Percentiles rank a stretch among this genome's conserved stretches.
phyloP scores from a whole-genome alignment of 2,113 vertebrate species.

The Ailurus styani region DNA sequence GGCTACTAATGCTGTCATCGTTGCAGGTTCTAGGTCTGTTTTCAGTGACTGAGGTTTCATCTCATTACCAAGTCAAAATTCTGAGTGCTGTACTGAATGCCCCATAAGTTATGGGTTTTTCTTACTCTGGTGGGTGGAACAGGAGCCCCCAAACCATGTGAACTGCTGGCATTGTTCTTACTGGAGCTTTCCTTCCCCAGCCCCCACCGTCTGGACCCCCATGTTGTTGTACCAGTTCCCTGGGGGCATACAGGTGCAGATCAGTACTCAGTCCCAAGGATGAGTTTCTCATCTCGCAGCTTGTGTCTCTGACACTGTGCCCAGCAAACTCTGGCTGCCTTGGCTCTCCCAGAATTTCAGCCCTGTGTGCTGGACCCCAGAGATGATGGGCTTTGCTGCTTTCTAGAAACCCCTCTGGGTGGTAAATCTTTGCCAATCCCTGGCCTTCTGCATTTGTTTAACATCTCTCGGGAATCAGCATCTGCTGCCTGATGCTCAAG shows the following conservation, averaged over 20 bases:
- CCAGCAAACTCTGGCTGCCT: neutral
- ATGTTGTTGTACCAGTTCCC: accelerated
- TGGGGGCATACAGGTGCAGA: accelerated
- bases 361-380: neutral
- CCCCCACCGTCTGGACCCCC: accelerated
- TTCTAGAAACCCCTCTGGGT: neutral
- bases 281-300: accelerated
- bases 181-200: accelerated
- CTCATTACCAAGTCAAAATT: neutral
- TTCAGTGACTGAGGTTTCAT: neutral
- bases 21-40: accelerated
- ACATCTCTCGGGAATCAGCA: accelerated
- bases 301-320: neutral
- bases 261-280: accelerated
- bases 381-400: accelerated
- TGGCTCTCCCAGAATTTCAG: neutral
- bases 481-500: accelerated
- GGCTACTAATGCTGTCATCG: accelerated
- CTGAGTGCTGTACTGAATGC: accelerated
- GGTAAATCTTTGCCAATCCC: accelerated
- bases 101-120: accelerated
- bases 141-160: neutral
- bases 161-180: accelerated
- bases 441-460: accelerated
- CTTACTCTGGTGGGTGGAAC: neutral